A percentile compares a stretch with the other conserved stretches of the same genome.
phyloP scores from a whole-genome alignment of 1,140 invertebrate genomes.

The Cotesia typhae region DNA sequence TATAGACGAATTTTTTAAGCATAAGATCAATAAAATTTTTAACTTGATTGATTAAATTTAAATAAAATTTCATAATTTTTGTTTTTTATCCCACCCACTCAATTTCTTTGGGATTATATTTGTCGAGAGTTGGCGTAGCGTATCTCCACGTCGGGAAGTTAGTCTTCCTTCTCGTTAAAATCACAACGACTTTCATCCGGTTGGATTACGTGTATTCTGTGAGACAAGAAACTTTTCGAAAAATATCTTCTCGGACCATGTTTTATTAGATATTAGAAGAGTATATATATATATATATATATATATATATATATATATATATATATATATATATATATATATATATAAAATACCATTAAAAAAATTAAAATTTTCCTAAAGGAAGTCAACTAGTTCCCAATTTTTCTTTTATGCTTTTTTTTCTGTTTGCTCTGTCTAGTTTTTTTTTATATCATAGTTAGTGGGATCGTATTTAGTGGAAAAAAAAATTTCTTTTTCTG shows the following conservation, averaged over 20 bases:
- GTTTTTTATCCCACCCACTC: constrained; percentile 13
- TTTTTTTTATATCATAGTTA: too few relatives aligned
- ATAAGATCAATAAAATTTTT: too few relatives aligned
- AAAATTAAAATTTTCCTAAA: not conserved
- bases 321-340: too few relatives aligned
- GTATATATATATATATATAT: too few relatives aligned
- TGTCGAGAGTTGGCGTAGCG: constrained; percentile 40
- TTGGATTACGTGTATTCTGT: constrained; percentile 23
- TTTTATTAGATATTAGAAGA: not conserved
- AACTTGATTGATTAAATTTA: not conserved
- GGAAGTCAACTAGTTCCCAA: too few relatives aligned
- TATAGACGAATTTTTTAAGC: too few relatives aligned
- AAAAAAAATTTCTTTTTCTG: too few relatives aligned
- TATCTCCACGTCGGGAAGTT: constrained; percentile 32
- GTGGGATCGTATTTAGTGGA: too few relatives aligned
- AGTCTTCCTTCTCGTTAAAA: constrained; percentile 37
- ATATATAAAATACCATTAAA: too few relatives aligned
- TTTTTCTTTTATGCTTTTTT: too few relatives aligned
- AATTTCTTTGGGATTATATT: constrained; percentile 25
- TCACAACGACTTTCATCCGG: constrained; percentile 52
- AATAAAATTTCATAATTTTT: not conserved
- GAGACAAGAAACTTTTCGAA: constrained; percentile 26
- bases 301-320: too few relatives aligned
- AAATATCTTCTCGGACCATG: constrained; percentile 1
- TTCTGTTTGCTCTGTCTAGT: too few relatives aligned